These are phyloP conservation scores for Ageneiosus marmoratus DNA, from an alignment of 2,113 vertebrate genomes.

Conservation along the genomic window DNA sequence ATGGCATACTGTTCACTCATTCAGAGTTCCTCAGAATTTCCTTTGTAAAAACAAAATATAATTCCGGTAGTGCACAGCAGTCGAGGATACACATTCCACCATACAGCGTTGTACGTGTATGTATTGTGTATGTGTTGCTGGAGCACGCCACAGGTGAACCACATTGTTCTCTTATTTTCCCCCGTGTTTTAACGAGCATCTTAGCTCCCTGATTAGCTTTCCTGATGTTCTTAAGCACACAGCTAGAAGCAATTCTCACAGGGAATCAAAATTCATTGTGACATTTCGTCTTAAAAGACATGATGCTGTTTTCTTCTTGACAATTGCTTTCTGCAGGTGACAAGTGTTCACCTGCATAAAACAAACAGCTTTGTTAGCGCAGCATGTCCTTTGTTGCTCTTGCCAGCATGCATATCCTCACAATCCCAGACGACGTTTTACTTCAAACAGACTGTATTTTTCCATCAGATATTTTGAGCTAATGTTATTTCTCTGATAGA, in stretches of 20 bases:
- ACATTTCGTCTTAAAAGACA: constrained; percentile 28
- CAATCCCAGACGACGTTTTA: constrained; percentile 26
- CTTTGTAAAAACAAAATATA: not conserved
- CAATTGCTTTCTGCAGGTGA: constrained; percentile 2
- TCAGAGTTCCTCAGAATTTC: not conserved
- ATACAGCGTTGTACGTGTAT: not conserved
- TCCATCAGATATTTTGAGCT: constrained; percentile 12
- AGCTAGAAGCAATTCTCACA: constrained; percentile 17
- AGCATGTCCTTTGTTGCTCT: not conserved
- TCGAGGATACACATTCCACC: not conserved
- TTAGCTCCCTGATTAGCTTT: constrained; percentile 31
- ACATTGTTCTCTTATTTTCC: constrained; percentile 24
- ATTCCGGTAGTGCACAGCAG: not conserved
- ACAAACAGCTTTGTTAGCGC: constrained; percentile 22
- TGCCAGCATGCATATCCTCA: constrained; percentile 13
- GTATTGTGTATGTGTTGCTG: not conserved
- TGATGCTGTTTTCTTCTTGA: not conserved
- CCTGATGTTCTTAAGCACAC: constrained; percentile 29
- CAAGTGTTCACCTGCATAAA: constrained; percentile 8
- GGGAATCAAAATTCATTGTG: constrained; percentile 4
- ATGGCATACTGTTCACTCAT: not conserved
- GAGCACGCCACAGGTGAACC: constrained; percentile 28
- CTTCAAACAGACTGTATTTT: constrained; percentile 38
- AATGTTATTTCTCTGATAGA: not conserved
- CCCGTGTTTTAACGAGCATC: constrained; percentile 20